These are phyloP conservation scores for Cyprinella venusta DNA, from an alignment of 2,797 vertebrate species.

Conservation along the genomic window DNA sequence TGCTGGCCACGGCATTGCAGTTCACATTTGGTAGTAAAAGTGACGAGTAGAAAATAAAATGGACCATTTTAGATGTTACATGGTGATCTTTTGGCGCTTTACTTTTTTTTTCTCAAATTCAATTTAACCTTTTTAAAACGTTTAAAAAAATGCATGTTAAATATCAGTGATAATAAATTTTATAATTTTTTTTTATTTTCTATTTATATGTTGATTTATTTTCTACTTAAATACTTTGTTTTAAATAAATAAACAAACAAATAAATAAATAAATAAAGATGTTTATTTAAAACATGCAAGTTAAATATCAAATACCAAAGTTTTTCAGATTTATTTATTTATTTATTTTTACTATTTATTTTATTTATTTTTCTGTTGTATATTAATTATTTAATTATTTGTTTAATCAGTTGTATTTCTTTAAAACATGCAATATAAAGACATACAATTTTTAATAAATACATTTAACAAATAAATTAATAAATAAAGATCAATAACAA, in stretches of 20 bases:
- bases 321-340: too few relatives aligned
- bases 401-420: not conserved
- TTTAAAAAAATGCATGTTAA: not conserved
- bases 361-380: not conserved
- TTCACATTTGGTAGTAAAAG: conserved; percentile 58
- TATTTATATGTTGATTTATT: not conserved
- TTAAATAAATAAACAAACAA: not conserved
- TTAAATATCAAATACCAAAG: not conserved
- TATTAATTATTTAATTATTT: too few relatives aligned
- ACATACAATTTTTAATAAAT: not conserved
- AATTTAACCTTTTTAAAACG: not conserved
- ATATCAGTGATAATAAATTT: not conserved
- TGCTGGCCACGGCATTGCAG: conserved; percentile 40
- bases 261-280: too few relatives aligned
- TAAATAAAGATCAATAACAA: not conserved
- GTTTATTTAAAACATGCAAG: not conserved
- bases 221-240: not conserved
- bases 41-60: conserved; percentile 19
- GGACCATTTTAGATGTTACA: too few relatives aligned
- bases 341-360: too few relatives aligned
- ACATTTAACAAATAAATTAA: not conserved
- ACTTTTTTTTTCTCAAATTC: not conserved
- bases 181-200: too few relatives aligned
- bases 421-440: not conserved
- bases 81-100: not conserved